These are phyloP conservation scores for Stigmatopora argus DNA, from an alignment of 2,113 vertebrate genomes.

Conservation along the genomic window DNA sequence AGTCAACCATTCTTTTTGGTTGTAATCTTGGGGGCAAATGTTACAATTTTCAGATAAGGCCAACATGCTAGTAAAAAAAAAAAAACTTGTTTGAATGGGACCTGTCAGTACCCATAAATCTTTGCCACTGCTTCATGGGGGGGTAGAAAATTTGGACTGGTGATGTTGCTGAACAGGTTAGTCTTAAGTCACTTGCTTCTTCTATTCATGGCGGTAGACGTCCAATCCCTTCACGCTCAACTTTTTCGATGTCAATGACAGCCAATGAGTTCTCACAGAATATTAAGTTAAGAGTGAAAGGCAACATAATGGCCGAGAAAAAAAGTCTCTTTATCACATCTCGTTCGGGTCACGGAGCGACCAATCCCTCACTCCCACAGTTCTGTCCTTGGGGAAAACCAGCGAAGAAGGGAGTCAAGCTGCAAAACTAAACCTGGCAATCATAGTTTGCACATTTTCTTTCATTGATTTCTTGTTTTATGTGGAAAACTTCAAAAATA, in stretches of 20 bases:
- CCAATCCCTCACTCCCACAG: conserved; percentile 37
- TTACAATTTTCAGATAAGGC: conserved; percentile 1
- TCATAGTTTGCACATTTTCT: conserved; percentile 6
- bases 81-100: not conserved
- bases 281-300: too few species aligned
- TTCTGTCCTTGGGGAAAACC: conserved; percentile 48
- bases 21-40: conserved; percentile 9
- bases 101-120: not conserved
- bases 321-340: conserved; percentile 45
- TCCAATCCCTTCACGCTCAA: too few species aligned
- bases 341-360: conserved; percentile 38
- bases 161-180: not conserved
- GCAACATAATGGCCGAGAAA: not conserved
- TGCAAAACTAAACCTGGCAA: conserved; percentile 10
- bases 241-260: too few species aligned
- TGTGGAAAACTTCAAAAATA: not conserved
- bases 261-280: too few species aligned
- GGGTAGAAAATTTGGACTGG: not conserved
- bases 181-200: not conserved
- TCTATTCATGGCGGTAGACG: too few species aligned
- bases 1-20: conserved; percentile 5
- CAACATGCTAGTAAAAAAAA: not conserved
- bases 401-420: conserved; percentile 23
- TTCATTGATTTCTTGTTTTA: not conserved
- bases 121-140: not conserved